Base-by-base conservation (phyloP, 1,140 invertebrate genomes). In the Magallana ariakensis region DNA sequence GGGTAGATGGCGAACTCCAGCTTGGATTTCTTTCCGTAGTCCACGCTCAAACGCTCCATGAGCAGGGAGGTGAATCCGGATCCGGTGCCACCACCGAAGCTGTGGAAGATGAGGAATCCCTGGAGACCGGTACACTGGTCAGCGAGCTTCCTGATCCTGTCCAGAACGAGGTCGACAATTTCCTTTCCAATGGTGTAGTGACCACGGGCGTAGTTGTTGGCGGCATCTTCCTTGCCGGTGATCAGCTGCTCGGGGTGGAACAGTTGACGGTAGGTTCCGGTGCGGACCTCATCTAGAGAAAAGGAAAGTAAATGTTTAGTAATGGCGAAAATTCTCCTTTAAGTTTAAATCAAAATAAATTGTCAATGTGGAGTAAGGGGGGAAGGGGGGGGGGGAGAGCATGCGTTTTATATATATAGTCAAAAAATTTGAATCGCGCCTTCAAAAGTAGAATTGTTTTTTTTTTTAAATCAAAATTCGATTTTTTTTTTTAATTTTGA, bases 1-100 rank as follows among this genome's bases (percentile, higher is more conserved):
- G 97, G 97, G 94, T 98, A 98, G 91, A 98, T 97, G 90, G 97
- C 96, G 93, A 98, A 98, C 94, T 98, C 97, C 53, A 98, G 95
- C 94, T 98, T 98, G 62, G 97, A 97, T 93, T 98, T 98, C 95
- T 98, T 60, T 82, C 97, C 97, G 97, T 97, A 98, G 91, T 98
- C 97, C 0, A 97, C 97, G 46, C 97, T 97, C 22, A 98, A 95
- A 89, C 97, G 95, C 95, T 98, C 97, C 97, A 98, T 98, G 75
- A 98, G 95, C 60, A 98, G 95, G 0, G 97, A 97, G 11, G 97
- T 97, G 94, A 98, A 98, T 10, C 97, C 94, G 66, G 94, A 90
- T 88, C 89, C 89, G 84, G 90, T 98, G n/a, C 87, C 87, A 87
- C 88, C 83, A 54, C 80, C 83, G 81, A 89, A 85, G 85, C 87